Percentiles rank a stretch among this genome's conserved stretches.
phyloP scores from a whole-genome alignment of 2,113 vertebrate genomes.

The Nestor notabilis region DNA sequence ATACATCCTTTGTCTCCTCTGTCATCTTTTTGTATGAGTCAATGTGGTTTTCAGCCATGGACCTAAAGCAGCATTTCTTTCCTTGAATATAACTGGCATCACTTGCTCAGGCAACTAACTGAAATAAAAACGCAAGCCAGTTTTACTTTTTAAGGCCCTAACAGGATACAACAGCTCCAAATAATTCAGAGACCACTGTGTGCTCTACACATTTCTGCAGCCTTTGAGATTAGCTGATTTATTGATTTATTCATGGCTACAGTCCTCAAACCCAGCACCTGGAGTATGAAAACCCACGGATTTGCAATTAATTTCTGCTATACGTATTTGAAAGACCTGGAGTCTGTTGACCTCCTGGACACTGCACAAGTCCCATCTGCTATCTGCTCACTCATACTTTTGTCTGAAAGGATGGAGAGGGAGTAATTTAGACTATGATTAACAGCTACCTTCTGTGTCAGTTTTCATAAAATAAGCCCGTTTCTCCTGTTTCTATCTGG shows the following conservation, averaged over 20 bases:
- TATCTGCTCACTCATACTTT: slow-evolving; percentile 6
- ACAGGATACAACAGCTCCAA: background rate
- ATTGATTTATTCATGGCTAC: slow-evolving; percentile 33
- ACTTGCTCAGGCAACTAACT: background rate
- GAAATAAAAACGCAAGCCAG: background rate
- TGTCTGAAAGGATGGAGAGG: slow-evolving; percentile 5
- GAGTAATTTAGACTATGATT: slow-evolving; percentile 10
- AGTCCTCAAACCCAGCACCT: background rate
- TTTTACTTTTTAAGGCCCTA: background rate
- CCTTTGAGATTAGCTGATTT: slow-evolving; percentile 41
- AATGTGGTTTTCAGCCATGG: background rate
- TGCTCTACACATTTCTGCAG: background rate
- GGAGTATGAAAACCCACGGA: slow-evolving; percentile 24
- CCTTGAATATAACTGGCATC: background rate
- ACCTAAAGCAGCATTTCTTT: background rate
- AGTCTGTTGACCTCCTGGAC: slow-evolving; percentile 46
- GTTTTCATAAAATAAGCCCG: background rate
- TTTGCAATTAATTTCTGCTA: slow-evolving; percentile 48
- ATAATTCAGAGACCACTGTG: background rate
- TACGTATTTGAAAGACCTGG: slow-evolving; percentile 11
- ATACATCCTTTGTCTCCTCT: background rate
- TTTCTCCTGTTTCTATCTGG: background rate
- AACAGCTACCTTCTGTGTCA: slow-evolving; percentile 27
- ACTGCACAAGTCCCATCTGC: slow-evolving; percentile 28
- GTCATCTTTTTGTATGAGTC: background rate